These are phyloP conservation scores for Dendrolimus punctatus DNA, from an alignment of 1,140 invertebrate species.

Conservation along the genomic window DNA sequence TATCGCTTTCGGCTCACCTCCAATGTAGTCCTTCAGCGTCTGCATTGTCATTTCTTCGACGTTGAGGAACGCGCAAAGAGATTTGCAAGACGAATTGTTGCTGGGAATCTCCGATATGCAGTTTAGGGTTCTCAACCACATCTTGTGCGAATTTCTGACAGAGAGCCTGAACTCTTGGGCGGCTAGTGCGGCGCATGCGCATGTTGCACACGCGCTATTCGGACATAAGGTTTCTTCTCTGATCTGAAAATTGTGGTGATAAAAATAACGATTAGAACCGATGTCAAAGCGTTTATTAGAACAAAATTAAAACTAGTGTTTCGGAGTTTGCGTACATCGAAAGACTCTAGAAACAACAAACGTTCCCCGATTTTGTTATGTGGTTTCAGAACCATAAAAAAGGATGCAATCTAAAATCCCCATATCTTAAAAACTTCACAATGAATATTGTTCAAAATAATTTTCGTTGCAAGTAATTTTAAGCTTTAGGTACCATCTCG, in stretches of 20 bases:
- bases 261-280: not conserved
- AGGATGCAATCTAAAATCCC: too few relatives aligned
- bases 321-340: too few relatives aligned
- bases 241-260: conserved; percentile 35
- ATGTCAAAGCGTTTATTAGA: too few relatives aligned
- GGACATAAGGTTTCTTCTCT: conserved; percentile 36
- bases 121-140: conserved; percentile 39
- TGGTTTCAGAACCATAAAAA: too few relatives aligned
- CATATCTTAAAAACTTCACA: too few relatives aligned
- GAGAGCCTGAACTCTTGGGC: conserved; percentile 43
- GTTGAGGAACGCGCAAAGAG: conserved; percentile 41
- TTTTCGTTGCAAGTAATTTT: too few relatives aligned
- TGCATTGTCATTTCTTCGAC: conserved; percentile 32
- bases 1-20: conserved; percentile 27
- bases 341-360: too few relatives aligned
- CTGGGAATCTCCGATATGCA: conserved; percentile 19
- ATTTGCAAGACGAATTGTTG: conserved; percentile 15
- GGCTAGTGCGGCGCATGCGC: conserved; percentile 31
- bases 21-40: conserved; percentile 31
- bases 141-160: conserved; percentile 29
- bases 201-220: conserved; percentile 32
- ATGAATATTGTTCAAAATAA: too few relatives aligned
- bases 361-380: too few relatives aligned
- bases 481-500: too few relatives aligned
- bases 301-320: too few relatives aligned